Percentiles rank a stretch among this genome's conserved stretches.
phyloP scores from a whole-genome alignment of 2,888 invertebrate species.

The Catocala fraxini region DNA sequence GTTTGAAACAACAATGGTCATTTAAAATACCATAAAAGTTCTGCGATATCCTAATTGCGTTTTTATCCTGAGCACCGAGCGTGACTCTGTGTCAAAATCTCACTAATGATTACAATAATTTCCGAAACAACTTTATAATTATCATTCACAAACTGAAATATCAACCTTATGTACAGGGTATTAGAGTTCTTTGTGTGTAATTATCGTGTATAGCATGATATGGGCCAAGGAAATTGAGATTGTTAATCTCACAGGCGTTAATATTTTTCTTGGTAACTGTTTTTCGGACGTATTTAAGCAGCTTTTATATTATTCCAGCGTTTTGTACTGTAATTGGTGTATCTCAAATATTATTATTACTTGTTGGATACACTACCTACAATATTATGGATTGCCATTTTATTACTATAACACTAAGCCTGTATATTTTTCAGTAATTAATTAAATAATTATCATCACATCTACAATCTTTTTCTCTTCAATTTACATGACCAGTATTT shows the following conservation, averaged over 20 bases:
- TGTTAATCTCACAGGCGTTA: conserved; percentile 29
- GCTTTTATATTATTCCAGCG: not conserved
- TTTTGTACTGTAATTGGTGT: no score
- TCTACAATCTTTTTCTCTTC: no score
- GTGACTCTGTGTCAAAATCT: conserved; percentile 74
- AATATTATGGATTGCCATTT: no score
- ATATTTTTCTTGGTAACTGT: conserved; percentile 42
- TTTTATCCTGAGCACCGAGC: conserved; percentile 67
- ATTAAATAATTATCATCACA: no score
- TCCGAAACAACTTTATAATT: conserved; percentile 26
- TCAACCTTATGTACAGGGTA: fast-evolving
- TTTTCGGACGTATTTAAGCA: conserved; percentile 10
- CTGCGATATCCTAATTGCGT: conserved; percentile 70
- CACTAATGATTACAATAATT: conserved; percentile 71
- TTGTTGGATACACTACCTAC: no score
- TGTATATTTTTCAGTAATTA: no score
- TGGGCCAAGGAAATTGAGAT: conserved; percentile 42
- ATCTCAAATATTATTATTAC: no score
- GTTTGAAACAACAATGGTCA: conserved; percentile 65
- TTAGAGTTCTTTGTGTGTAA: conserved; percentile 10
- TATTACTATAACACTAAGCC: no score
- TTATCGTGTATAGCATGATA: conserved; percentile 22
- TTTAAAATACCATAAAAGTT: conserved; percentile 71
- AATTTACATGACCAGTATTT: no score
- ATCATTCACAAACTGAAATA: not conserved